Evolutionary conservation across 2,888 invertebrate species (phyloP), one percentile per base, ranked within the genome.

Genomic region (Pollenia angustigena): DNA sequence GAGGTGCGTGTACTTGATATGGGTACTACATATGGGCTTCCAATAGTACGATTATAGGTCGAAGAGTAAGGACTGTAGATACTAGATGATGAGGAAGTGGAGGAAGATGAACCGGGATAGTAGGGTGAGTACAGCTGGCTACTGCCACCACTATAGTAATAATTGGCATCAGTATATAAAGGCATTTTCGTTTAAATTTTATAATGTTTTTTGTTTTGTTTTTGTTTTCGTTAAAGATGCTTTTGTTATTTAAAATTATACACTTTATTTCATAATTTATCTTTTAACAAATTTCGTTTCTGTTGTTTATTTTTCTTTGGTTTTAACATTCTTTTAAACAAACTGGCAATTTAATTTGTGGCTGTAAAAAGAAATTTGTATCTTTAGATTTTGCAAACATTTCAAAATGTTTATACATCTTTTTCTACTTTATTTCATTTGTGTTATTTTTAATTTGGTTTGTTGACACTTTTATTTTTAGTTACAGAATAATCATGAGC

Each of bases 81-180:
- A 7, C 68, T 44, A 1, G 87, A 68, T 18, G 58, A 94, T 94
- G 90, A 93, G 94, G 90, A 93, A 92, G 90, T 93, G 93, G 89
- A 81, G 6, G 83, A 93, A 93, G 90, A 94, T 88, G 74, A 93
- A 90, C 88, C 93, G 89, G 91, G 93, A 60, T 92, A 94, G 93
- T 94, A 94, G 90, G 92, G 93, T 90, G 92, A 95, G 93, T 92
- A 93, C 23, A 92, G 94, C 91, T 90, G 92, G 93, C 93, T 94
- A 94, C 93, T 92, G 89, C 90, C 88, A 66, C 92, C 92, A 92
- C 91, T 95, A 85, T 92, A 95, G 78, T 91, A 92, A 91, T 95
- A 94, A 89, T 95, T 95, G 87, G 95, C 95, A 91, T 96, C 96
- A 89, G 95, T 95, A 92, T 95, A 96, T 87, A 96, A 94, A 90